Evolutionary conservation across 23 tunicate genomes (phyloP), one percentile per base, ranked within the genome.

Genomic region (Pegea sp.): DNA sequence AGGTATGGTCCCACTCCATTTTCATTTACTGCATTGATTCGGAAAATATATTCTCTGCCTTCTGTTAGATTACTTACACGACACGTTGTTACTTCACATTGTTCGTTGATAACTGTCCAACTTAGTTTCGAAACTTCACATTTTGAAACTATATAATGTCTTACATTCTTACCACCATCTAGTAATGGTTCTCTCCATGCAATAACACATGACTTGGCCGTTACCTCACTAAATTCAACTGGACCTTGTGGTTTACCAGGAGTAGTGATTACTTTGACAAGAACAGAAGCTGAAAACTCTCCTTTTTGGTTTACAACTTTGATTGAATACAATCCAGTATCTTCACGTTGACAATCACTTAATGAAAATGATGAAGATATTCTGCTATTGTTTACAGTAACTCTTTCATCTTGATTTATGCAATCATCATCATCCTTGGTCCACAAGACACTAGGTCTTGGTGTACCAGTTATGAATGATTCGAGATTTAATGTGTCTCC

Each of bases 211-310:
- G 71, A 71, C 31, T 71, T 71, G 22, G 76, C 80, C 24, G 70
- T 64, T 1, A 89, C 81, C 31, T 84, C 66, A 34, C 81, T 89
- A 49, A 89, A 89, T 33, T 59, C 64, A 22, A 89, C 64, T 26
- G 98, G 98, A 4, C 98, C 98, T 42, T 77, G 62, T 22, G 98
- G 98, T 30, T 54, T 48, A 22, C 89, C 98, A 25, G 98, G 98
- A 58, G 79, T 67, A 50, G 73, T 84, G 19, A 89, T 55, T 5
- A 76, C 90, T 44, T 71, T 77, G 2, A 89, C 76, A 38, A 71
- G 77, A 18, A 77, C 62, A 5, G 88, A 53, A 21, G 62, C 74
- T 53, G 64, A 29, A 52, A 65, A 67, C 42, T 89, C 98, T 5
- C 98, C 98, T 58, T 90, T 72, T 55, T 77, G 77, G 56, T 89